Conservation (phyloP, 2,888 invertebrate species). For the Aspidapion aeneum region DNA sequence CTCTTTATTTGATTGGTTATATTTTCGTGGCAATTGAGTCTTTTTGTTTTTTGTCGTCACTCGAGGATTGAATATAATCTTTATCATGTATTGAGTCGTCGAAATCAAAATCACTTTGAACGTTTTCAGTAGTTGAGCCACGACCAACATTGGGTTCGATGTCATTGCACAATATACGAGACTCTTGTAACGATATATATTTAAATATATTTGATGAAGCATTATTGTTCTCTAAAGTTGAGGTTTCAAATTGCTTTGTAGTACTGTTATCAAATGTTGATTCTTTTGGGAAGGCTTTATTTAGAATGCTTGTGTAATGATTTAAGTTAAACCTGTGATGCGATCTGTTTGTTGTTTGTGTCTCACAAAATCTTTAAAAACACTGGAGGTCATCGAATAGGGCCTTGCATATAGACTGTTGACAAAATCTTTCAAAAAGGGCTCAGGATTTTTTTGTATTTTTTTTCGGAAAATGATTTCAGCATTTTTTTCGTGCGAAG, state of each 20-base stretch:
- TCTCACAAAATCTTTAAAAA: constrained; percentile 1
- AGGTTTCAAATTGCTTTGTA: neutral
- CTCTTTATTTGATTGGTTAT: neutral
- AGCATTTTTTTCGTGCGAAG: constrained; percentile 3
- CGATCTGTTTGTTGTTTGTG: constrained; percentile 1
- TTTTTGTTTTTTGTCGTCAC: neutral
- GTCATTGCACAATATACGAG: neutral
- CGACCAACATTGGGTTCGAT: neutral
- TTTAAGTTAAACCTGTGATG: neutral
- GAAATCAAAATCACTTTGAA: constrained; percentile 2
- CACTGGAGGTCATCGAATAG: constrained; percentile 1
- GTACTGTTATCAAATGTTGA: neutral
- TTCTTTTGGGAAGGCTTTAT: neutral
- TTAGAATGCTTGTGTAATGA: neutral
- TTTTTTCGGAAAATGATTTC: neutral
- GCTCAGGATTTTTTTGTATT: neutral
- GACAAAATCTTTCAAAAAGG: neutral
- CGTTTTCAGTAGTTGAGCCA: neutral
- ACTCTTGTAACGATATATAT: neutral
- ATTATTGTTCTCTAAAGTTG: neutral
- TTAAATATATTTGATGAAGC: neutral
- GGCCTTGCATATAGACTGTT: constrained; percentile 1
- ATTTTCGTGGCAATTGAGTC: neutral
- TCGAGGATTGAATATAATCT: neutral
- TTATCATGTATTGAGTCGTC: constrained; percentile 2